These are phyloP conservation scores for Ictalurus punctatus DNA, from an alignment of 2,113 vertebrate species.

Conservation along the genomic window DNA sequence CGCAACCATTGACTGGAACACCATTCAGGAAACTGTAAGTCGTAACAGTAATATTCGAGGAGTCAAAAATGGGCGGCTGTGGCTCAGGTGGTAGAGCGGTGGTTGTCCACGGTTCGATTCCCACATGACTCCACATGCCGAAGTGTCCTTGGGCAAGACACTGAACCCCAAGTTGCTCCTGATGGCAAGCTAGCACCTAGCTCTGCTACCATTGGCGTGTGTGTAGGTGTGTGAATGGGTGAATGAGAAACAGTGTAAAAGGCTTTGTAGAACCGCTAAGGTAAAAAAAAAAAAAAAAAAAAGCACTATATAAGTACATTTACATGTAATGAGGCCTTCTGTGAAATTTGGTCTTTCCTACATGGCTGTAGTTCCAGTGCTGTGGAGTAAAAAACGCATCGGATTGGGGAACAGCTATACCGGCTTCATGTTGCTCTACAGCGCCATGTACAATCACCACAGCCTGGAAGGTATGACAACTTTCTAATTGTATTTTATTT, in stretches of 20 bases:
- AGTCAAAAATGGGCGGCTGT: not conserved
- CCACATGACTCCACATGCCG: no score
- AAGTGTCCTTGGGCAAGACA: no score
- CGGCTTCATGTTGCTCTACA: not conserved
- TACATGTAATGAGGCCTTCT: not conserved
- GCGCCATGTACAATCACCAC: fast-evolving
- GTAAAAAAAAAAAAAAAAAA: no score
- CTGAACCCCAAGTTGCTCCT: no score
- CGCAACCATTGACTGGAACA: conserved; percentile 57
- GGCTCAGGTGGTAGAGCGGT: no score
- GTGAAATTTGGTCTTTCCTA: not conserved
- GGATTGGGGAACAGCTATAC: conserved; percentile 58
- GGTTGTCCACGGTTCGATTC: no score
- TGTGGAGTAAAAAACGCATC: conserved; percentile 59
- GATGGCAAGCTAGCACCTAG: no score
- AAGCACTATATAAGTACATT: no score
- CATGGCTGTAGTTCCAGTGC: conserved; percentile 62
- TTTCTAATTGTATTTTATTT: fast-evolving
- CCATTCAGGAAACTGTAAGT: conserved; percentile 61
- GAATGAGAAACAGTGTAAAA: no score
- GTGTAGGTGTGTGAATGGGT: no score
- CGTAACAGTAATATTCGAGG: not conserved
- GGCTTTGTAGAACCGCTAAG: no score
- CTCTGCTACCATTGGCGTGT: no score
- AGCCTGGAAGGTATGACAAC: fast-evolving